Evolutionary conservation across 2,797 vertebrate species (phyloP).

Genomic region (Xenops minutus): DNA sequence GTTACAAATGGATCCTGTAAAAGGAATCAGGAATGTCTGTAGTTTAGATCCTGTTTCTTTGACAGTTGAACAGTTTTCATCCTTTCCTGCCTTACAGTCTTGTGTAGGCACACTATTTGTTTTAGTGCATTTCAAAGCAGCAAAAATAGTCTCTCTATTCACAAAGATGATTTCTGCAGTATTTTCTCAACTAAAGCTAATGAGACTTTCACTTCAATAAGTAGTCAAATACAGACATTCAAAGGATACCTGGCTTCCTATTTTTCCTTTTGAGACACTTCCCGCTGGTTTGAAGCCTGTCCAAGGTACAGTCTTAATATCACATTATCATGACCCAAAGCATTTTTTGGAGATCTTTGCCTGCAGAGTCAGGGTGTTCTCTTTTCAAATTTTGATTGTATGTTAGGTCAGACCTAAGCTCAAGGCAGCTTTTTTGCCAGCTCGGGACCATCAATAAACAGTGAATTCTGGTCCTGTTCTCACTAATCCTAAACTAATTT

Average conservation of each 20-base stretch:
- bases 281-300: background rate
- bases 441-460: background rate
- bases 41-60: background rate
- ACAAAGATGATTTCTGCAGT: background rate
- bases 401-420: background rate
- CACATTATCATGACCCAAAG: background rate
- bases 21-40: background rate
- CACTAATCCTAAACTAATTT: background rate
- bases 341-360: background rate
- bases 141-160: background rate
- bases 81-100: background rate
- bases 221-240: background rate
- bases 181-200: background rate
- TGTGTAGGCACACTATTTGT: background rate
- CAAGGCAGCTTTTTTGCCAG: background rate
- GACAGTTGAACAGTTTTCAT: background rate
- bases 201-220: background rate
- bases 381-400: background rate
- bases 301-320: background rate
- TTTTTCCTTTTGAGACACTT: background rate
- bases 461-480: background rate
- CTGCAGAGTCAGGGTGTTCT: background rate
- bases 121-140: background rate
- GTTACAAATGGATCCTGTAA: background rate
- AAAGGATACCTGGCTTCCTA: background rate